Evolutionary conservation across 2,797 vertebrate species (phyloP), one percentile per base, ranked within the genome.

Genomic region (Chloroceryle amazona): DNA sequence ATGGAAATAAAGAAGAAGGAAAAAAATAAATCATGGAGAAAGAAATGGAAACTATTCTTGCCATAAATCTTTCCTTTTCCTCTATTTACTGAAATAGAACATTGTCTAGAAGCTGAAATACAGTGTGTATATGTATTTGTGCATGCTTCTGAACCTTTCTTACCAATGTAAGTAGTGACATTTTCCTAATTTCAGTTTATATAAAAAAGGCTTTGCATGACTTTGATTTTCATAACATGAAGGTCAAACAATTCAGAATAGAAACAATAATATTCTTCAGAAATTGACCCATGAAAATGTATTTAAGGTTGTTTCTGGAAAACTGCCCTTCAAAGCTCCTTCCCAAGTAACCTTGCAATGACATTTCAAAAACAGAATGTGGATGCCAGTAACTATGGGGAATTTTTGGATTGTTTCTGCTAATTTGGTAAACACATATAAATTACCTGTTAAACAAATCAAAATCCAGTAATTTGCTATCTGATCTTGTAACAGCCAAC

Each of bases 291-390:
- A 39, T 90, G 84, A 89, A 94, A 86, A 94, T 81, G 41, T 78
- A 62, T 86, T 84, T 72, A 68, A 85, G 58, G 58, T 62, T 90
- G 71, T 74, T 78, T 73, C 88, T 96, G 93, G 81, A 93, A 96
- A 89, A 81, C 70, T 94, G 93, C 88, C 96, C 92, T 97, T 96
- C 83, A 97, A 91, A 95, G 37, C 61, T 97, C 86, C 93, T 96
- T 95, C 58, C 72, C 79, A 81, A 94, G 60, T 86, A 80, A 96
- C 96, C 92, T 96, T 74, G 35, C 85, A 78, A 55, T 67, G 79
- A 71, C 70, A 71, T 73, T 90, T 90, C 52, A 70, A 37, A 90
- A 86, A 1, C 52, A 67, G 61, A 78, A 68, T 18, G 5, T 65
- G 86, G 74, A 46, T 33, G 8, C 55, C 3, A 3, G 62, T 68